Conservation (phyloP, 2,113 vertebrate species). For the Cyprinodon tularosa region DNA sequence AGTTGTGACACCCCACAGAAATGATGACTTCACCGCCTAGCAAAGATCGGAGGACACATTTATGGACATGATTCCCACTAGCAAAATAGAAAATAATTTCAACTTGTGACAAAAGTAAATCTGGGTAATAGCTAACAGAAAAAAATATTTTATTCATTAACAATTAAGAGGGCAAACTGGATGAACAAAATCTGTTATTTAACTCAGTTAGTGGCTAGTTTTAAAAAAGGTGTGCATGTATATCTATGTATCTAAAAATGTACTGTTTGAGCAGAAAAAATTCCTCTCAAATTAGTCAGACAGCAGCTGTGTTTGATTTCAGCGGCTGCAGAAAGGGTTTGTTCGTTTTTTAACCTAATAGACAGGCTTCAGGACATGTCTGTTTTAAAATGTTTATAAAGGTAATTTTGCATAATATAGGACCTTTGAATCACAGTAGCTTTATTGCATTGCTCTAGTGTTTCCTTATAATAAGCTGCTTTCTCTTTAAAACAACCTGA, state of each 20-base stretch:
- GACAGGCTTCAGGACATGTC: too few relatives aligned
- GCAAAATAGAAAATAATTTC: not conserved
- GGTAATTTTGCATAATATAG: not conserved
- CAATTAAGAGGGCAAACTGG: not conserved
- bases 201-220: constrained; percentile 26
- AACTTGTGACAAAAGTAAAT: not conserved
- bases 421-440: not conserved
- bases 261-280: too few relatives aligned
- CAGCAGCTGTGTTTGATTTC: too few relatives aligned
- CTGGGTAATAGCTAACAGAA: not conserved
- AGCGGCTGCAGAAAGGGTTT: too few relatives aligned
- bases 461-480: constrained; percentile 12
- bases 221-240: too few relatives aligned
- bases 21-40: constrained; percentile 16
- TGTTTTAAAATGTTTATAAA: too few relatives aligned
- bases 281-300: too few relatives aligned
- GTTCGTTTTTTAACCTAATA: too few relatives aligned
- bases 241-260: too few relatives aligned
- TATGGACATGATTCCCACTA: not conserved
- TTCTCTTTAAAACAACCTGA: constrained; percentile 16
- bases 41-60: not conserved
- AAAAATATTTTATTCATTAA: not conserved
- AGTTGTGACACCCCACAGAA: not conserved
- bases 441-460: not conserved
- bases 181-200: constrained; percentile 14